Percentiles rank a stretch among this genome's conserved stretches.
Conservation (phyloP, 2,888 invertebrate species). For the Lasioglossum morio region DNA sequence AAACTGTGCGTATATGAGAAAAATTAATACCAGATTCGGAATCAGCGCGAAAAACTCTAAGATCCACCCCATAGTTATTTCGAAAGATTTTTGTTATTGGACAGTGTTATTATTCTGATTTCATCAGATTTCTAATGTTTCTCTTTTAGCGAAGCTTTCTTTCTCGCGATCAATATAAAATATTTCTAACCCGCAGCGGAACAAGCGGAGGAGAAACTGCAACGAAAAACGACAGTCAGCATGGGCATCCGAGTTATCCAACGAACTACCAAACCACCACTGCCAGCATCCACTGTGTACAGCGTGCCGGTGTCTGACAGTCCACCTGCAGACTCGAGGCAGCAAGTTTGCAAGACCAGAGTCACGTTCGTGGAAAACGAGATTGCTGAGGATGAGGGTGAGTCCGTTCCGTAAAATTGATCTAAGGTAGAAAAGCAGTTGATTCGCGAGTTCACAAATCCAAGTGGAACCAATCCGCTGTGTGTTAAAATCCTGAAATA, state of each 20-base stretch:
- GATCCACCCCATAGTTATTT: no score
- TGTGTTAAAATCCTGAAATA: background rate
- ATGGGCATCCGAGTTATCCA: conserved; percentile 95
- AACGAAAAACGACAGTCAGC: conserved; percentile 91
- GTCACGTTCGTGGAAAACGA: conserved; percentile 72
- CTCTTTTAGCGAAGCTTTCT: no score
- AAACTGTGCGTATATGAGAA: no score
- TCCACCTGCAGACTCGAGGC: conserved; percentile 41
- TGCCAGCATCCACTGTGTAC: conserved; percentile 73
- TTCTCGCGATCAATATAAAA: background rate
- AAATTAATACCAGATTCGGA: no score
- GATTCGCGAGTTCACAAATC: no score
- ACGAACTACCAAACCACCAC: conserved; percentile 83
- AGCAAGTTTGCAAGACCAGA: conserved; percentile 55
- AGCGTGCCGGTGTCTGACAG: conserved; percentile 68
- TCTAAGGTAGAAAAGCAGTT: no score
- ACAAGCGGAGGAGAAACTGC: conserved; percentile 92
- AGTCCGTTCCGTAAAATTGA: conserved; percentile 27
- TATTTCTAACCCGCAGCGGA: conserved; percentile 87
- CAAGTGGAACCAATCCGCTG: no score
- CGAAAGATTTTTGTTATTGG: no score
- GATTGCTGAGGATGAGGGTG: conserved; percentile 72
- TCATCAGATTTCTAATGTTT: no score
- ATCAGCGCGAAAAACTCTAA: no score
- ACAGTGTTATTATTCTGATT: no score